Evolutionary conservation across 2,888 invertebrate genomes (phyloP).

Genomic region (Drosophila infuscata): DNA sequence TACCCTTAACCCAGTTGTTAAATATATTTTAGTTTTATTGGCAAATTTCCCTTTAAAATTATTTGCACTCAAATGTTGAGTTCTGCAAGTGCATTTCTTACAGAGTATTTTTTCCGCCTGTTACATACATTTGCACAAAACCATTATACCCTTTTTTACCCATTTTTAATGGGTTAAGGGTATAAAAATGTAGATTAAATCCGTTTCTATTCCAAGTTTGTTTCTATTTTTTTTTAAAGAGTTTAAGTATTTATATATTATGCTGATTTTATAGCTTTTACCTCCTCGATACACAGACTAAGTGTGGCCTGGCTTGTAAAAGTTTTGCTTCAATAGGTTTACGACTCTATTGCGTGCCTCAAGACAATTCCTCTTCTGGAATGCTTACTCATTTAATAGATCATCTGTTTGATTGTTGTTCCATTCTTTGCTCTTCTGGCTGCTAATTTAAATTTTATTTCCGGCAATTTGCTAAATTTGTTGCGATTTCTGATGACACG

Average conservation of each 20-base stretch:
- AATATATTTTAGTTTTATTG: too few relatives aligned
- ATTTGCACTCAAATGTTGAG: too few relatives aligned
- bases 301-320: neutral
- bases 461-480: constrained; percentile 81
- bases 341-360: constrained; percentile 11
- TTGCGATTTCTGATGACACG: constrained; percentile 81
- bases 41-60: too few relatives aligned
- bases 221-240: neutral
- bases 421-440: constrained; percentile 6
- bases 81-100: too few relatives aligned
- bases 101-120: too few relatives aligned
- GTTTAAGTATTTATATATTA: constrained; percentile 1
- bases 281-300: neutral
- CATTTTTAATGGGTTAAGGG: too few relatives aligned
- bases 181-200: neutral
- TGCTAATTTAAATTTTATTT: constrained; percentile 81
- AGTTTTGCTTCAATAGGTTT: constrained; percentile 19
- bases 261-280: neutral
- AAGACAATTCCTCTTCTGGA: neutral
- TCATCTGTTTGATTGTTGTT: constrained; percentile 35
- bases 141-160: too few relatives aligned
- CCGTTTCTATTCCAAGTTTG: neutral
- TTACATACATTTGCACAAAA: too few relatives aligned
- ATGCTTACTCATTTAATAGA: constrained; percentile 37
- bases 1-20: too few relatives aligned